These are phyloP conservation scores for Thelaira solivaga DNA, from an alignment of 2,888 invertebrate species.

Conservation along the genomic window DNA sequence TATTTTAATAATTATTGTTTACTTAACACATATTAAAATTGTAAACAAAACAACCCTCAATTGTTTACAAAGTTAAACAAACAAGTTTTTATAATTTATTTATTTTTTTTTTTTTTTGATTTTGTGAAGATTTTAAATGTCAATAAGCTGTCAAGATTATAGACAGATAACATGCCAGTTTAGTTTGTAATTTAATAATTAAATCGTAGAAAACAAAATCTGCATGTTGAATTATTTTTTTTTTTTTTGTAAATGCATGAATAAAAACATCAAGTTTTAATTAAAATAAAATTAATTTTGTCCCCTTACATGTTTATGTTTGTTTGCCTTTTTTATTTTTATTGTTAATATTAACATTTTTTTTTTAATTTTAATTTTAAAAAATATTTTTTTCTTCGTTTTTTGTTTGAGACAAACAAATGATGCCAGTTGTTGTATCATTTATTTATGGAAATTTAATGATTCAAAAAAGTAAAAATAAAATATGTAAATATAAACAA, in stretches of 20 bases:
- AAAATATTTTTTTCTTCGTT: neutral
- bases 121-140: conserved; percentile 19
- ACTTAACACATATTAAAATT: neutral
- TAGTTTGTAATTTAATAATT: conserved; percentile 49
- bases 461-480: conserved; percentile 30
- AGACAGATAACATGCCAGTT: conserved; percentile 57
- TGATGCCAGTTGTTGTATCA: conserved; percentile 49
- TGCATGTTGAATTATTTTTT: neutral
- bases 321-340: conserved; percentile 4
- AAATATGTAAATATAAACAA: conserved; percentile 25
- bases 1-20: no score
- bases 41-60: neutral
- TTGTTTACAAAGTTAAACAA: no score
- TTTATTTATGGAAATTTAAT: conserved; percentile 50
- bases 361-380: neutral
- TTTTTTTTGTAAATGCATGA: neutral
- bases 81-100: no score
- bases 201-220: conserved; percentile 35
- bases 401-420: conserved; percentile 27
- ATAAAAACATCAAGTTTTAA: conserved; percentile 37
- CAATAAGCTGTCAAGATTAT: conserved; percentile 58
- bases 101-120: no score
- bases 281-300: conserved; percentile 33
- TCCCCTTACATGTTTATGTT: neutral
- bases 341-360: neutral